Conservation (phyloP, 1,140 invertebrate species). For the Gonioctena quinquepunctata region DNA sequence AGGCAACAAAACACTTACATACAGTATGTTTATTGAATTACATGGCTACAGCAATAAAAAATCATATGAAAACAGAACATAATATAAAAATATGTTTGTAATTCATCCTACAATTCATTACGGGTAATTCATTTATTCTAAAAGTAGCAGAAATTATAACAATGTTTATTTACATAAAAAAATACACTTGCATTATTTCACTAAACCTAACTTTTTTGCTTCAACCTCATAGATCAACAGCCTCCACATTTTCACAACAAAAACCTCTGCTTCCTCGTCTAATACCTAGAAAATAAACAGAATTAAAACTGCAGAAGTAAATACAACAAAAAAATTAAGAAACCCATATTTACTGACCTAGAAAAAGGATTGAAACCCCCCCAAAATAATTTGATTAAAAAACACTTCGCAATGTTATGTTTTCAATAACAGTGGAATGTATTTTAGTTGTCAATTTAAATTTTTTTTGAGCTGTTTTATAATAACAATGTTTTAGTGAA, state of each 20-base stretch:
- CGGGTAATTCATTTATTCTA: too few relatives aligned
- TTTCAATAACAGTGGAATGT: too few relatives aligned
- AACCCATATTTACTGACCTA: too few relatives aligned
- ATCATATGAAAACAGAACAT: not conserved
- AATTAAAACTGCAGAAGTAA: not conserved
- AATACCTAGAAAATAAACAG: constrained; percentile 75
- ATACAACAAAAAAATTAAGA: too few relatives aligned
- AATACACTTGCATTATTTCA: constrained; percentile 63
- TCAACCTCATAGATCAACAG: constrained; percentile 98
- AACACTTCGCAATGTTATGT: too few relatives aligned
- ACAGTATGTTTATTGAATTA: not conserved
- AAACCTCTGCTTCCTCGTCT: constrained; percentile 99
- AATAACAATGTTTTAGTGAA: too few relatives aligned
- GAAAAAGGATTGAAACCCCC: too few relatives aligned
- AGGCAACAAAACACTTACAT: too few relatives aligned
- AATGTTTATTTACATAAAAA: not conserved
- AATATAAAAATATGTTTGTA: not conserved
- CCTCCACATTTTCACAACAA: constrained; percentile 99
- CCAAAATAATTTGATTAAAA: too few relatives aligned
- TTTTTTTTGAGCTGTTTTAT: too few relatives aligned
- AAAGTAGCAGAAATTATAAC: too few relatives aligned
- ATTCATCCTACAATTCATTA: not conserved
- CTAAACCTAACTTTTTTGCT: constrained; percentile 90
- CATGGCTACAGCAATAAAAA: not conserved
- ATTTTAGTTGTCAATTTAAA: too few relatives aligned